Conservation (phyloP, 1,140 invertebrate species). For the Pseudomyrmex sp. region DNA sequence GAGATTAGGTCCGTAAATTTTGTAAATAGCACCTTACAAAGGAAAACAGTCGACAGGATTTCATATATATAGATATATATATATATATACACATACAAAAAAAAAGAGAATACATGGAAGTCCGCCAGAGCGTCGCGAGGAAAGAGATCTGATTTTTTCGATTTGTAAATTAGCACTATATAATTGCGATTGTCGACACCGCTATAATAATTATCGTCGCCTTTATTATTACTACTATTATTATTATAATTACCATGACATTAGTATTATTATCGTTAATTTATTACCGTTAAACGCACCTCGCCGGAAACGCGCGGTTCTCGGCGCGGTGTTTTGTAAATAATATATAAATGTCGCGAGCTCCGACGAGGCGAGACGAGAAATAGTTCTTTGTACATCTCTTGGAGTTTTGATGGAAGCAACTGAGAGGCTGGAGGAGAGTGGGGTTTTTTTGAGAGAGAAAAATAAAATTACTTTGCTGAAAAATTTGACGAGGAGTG, state of each 20-base stretch:
- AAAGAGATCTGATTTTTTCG: slow-evolving; percentile 45
- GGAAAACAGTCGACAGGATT: slow-evolving; percentile 44
- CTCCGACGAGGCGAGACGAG: slow-evolving; percentile 29
- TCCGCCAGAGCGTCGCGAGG: slow-evolving; percentile 33
- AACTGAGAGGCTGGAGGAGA: slow-evolving; percentile 4
- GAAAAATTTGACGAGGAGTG: slow-evolving; percentile 83
- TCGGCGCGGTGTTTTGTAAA: slow-evolving; percentile 69
- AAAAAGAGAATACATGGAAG: slow-evolving; percentile 2
- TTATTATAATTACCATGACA: slow-evolving; percentile 45
- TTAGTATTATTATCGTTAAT: slow-evolving; percentile 63
- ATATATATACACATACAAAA: slow-evolving; percentile 41
- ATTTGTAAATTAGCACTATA: slow-evolving; percentile 61
- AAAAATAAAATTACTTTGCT: slow-evolving; percentile 82
- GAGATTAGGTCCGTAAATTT: slow-evolving; percentile 60
- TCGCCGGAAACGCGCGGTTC: slow-evolving; percentile 32
- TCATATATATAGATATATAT: slow-evolving; percentile 36
- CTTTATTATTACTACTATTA: slow-evolving; percentile 35
- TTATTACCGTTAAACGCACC: slow-evolving; percentile 63
- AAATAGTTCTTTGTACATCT: slow-evolving; percentile 50
- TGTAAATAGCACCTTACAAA: slow-evolving; percentile 66
- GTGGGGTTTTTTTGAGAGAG: slow-evolving; percentile 61
- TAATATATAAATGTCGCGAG: slow-evolving; percentile 56
- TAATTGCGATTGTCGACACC: slow-evolving; percentile 42
- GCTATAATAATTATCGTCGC: slow-evolving; percentile 15
- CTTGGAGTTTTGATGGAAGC: slow-evolving; percentile 42